These are phyloP conservation scores for Harlomillsia oculata DNA, from an alignment of 1,140 invertebrate species.

Conservation along the genomic window DNA sequence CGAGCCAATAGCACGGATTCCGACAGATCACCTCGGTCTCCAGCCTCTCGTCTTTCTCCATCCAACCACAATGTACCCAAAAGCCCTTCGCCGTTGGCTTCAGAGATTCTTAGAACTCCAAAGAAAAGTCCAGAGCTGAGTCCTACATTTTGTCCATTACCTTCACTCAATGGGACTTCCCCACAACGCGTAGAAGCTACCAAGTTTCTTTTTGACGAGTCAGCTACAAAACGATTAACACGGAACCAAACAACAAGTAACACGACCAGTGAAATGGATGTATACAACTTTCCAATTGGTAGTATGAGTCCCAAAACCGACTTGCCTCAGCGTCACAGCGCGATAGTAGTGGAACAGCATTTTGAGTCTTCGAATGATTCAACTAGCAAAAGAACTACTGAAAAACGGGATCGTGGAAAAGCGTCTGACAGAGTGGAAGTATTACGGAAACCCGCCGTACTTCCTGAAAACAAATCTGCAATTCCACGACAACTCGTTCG, in stretches of 20 bases:
- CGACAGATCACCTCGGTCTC: conserved; percentile 31
- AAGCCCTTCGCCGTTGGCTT: conserved; percentile 28
- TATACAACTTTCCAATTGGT: not conserved
- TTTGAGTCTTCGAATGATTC: too few relatives aligned
- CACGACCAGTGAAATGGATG: not conserved
- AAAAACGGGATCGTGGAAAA: conserved; percentile 1
- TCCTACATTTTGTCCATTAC: conserved; percentile 13
- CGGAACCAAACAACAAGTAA: not conserved
- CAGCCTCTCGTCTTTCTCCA: conserved; percentile 29
- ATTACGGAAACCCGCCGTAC: conserved; percentile 25
- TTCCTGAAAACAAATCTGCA: conserved; percentile 9
- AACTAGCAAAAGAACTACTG: not conserved
- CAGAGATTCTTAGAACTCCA: conserved; percentile 13
- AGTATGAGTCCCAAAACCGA: too few relatives aligned
- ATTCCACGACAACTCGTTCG: conserved; percentile 26
- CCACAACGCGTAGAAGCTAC: not conserved
- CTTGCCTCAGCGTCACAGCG: not conserved
- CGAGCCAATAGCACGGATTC: conserved; percentile 35
- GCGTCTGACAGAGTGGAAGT: conserved; percentile 33
- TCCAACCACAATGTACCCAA: conserved; percentile 31
- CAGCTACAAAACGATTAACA: conserved; percentile 1
- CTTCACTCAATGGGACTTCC: not conserved
- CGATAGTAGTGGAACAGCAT: too few relatives aligned
- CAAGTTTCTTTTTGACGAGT: conserved; percentile 33
- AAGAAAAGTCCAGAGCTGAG: conserved; percentile 33